Evolutionary conservation across 1,140 invertebrate species (phyloP), one percentile per base, ranked within the genome.

Genomic region (Panagrolaimus sp.): DNA sequence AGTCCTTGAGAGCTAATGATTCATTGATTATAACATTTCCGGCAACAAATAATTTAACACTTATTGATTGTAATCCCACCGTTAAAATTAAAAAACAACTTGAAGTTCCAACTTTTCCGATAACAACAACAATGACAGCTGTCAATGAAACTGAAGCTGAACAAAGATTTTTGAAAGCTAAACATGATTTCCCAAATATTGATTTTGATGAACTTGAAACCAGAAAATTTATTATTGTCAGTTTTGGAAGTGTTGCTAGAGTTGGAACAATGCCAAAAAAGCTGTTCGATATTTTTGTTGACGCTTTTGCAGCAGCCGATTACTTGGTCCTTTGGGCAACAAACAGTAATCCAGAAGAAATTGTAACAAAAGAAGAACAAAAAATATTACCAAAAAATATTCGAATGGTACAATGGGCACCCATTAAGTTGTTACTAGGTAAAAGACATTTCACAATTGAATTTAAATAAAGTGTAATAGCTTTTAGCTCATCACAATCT

Each of bases 171-270:
- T 13, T 63, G 13, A 31, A 63, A 38, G 63, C 66, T 14, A 72
- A 67, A 38, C 20, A 16, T 5, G 70, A 79, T 23, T 79, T 71
- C 61, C 48, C 69, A 48, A 23, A 65, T 11, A 65, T 80, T 13
- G 68, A 80, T 70, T 82, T 72, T 70, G 63, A 48, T 23, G 14
- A 57, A 46, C 45, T 82, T 2, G 76, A 80, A n/a, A 25, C 43
- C 13, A 46, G 68, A 7, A 57, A 38, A 9, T 80, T 80, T 63
- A 51, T 80, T 1, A 42, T 80, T 23, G 77, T 82, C 23, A 79
- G 73, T 23, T 79, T 79, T 67, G 78, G 78, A 48, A 79, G 78
- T 68, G 75, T 79, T 9, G 80, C 78, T 5, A 69, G 80, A 51
- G 74, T 79, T 14, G 38, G 11, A 31, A 74, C 71, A 66, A 82